phyloP scores from a whole-genome alignment of 2,888 invertebrate genomes.

The Lasioglossum vierecki region DNA sequence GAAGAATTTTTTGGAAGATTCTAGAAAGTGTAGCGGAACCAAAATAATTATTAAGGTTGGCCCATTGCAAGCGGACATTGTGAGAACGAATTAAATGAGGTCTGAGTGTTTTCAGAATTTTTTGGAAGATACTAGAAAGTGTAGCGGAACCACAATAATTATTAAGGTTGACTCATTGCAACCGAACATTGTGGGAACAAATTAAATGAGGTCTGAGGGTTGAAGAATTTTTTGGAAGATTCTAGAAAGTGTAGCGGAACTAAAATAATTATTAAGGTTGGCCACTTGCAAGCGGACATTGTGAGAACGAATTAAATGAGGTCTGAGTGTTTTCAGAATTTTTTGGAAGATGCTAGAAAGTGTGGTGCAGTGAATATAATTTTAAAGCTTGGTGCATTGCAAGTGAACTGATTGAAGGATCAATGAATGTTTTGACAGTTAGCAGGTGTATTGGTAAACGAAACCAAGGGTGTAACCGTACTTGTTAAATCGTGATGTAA shows the following conservation, averaged over 20 bases:
- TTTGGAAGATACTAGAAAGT: no score
- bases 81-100: not conserved
- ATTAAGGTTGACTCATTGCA: no score
- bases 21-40: no score
- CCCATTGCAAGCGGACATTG: not conserved
- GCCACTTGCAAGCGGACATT: no score
- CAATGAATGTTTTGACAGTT: not conserved
- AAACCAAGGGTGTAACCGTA: not conserved
- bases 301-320: no score
- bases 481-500: conserved; percentile 19
- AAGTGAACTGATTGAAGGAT: not conserved
- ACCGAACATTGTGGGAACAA: no score
- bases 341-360: not conserved
- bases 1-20: no score
- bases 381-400: not conserved
- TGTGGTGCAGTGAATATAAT: not conserved
- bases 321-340: not conserved
- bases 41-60: not conserved
- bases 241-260: not conserved
- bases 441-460: not conserved
- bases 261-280: no score
- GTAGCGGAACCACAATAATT: no score
- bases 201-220: not conserved
- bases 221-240: no score
- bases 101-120: no score